Conservation (phyloP, 2,888 invertebrate species). For the Phlogophora meticulosa region DNA sequence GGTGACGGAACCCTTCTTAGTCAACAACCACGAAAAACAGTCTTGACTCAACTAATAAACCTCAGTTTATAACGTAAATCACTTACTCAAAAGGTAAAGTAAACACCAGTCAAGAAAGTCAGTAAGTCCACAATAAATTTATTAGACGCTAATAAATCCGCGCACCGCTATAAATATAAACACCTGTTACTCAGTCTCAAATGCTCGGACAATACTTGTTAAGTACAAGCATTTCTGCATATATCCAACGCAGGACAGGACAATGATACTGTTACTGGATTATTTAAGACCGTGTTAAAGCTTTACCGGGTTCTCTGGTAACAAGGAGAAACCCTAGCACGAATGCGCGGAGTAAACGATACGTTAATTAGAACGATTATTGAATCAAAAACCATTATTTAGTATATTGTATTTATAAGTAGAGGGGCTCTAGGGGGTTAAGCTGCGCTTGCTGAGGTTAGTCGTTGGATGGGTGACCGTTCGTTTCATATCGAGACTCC, state of each 20-base stretch:
- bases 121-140: conserved; percentile 40
- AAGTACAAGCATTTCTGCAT: conserved; percentile 17
- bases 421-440: no score
- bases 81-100: conserved; percentile 32
- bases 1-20: not conserved
- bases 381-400: no score
- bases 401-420: no score
- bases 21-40: conserved; percentile 15
- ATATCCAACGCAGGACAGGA: not conserved
- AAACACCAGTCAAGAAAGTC: conserved; percentile 32
- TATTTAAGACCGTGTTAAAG: conserved; percentile 7
- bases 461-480: no score
- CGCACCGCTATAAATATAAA: conserved; percentile 38
- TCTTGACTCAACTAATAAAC: conserved; percentile 10
- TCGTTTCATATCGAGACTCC: no score
- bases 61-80: conserved; percentile 9
- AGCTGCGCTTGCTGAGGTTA: no score
- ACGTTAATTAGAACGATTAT: no score
- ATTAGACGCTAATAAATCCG: conserved; percentile 36
- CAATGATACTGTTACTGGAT: conserved; percentile 2
- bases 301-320: not conserved
- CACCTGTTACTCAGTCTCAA: conserved; percentile 53
- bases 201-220: conserved; percentile 12
- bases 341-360: no score
- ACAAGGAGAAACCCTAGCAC: no score